A percentile compares a stretch with the other conserved stretches of the same genome.
phyloP scores from a whole-genome alignment of 2,888 invertebrate species.

The Ischnura elegans region DNA sequence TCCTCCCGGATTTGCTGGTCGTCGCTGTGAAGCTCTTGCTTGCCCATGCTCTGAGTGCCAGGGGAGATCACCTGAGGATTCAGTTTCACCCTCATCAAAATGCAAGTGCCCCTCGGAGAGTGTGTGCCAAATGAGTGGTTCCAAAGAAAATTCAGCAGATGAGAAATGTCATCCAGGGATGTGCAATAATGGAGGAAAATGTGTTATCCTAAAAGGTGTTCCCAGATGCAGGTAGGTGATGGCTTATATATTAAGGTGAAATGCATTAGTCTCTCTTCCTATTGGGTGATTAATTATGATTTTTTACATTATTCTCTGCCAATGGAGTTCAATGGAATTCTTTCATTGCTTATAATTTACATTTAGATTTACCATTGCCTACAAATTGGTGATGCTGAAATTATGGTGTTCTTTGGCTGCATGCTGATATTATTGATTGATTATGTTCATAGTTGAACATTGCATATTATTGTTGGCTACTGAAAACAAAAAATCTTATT shows the following conservation, averaged over 20 bases:
- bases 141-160: slow-evolving; percentile 70
- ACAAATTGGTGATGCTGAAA: too few relatives aligned
- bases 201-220: slow-evolving; percentile 78
- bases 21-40: slow-evolving; percentile 80
- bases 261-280: too few relatives aligned
- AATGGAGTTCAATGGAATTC: too few relatives aligned
- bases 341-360: too few relatives aligned
- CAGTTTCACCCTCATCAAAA: slow-evolving; percentile 72
- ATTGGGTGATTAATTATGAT: too few relatives aligned
- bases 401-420: too few relatives aligned
- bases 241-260: background rate
- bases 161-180: slow-evolving; percentile 77
- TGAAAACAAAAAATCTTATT: too few relatives aligned
- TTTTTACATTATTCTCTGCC: too few relatives aligned
- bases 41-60: slow-evolving; percentile 77
- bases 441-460: too few relatives aligned
- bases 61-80: slow-evolving; percentile 72
- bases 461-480: too few relatives aligned
- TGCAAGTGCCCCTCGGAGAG: slow-evolving; percentile 67
- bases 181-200: slow-evolving; percentile 81
- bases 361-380: too few relatives aligned
- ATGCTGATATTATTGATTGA: too few relatives aligned
- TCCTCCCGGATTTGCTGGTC: slow-evolving; percentile 77
- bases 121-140: slow-evolving; percentile 72
- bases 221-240: slow-evolving; percentile 78